These are phyloP conservation scores for Hydrotaea cyrtoneurina DNA, from an alignment of 2,888 invertebrate species.

Conservation along the genomic window DNA sequence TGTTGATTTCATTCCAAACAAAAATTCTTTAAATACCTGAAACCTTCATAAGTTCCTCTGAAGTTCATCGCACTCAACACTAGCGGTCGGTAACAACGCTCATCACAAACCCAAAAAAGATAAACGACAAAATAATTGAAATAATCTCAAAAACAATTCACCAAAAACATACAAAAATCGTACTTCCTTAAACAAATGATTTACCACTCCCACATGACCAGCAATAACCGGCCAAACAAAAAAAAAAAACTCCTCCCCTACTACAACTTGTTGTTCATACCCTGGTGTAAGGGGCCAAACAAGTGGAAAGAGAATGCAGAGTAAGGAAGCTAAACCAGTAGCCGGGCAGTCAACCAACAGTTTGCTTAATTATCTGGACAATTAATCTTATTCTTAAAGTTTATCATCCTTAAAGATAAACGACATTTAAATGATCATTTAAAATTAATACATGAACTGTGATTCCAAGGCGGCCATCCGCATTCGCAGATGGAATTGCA, in stretches of 20 bases:
- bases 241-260: not conserved
- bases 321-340: not conserved
- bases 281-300: not conserved
- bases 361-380: constrained; percentile 49
- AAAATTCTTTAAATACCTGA: not conserved
- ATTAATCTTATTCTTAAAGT: constrained; percentile 58
- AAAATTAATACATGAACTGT: constrained; percentile 53
- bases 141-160: constrained; percentile 4
- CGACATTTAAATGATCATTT: constrained; percentile 50
- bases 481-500: not conserved
- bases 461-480: constrained; percentile 18
- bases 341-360: not conserved
- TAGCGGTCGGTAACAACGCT: too few species aligned
- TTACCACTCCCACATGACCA: not conserved
- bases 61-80: not conserved
- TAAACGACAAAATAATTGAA: constrained; percentile 27
- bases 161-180: constrained; percentile 4
- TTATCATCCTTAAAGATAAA: constrained; percentile 54
- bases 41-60: not conserved
- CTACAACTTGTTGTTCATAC: constrained; percentile 24
- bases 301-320: not conserved
- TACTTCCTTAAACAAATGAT: constrained; percentile 1
- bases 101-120: not conserved
- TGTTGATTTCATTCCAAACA: too few species aligned
- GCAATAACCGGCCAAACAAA: not conserved